phyloP scores from a whole-genome alignment of 2,113 vertebrate species.

The Hypocryptadius cinnamomeus region DNA sequence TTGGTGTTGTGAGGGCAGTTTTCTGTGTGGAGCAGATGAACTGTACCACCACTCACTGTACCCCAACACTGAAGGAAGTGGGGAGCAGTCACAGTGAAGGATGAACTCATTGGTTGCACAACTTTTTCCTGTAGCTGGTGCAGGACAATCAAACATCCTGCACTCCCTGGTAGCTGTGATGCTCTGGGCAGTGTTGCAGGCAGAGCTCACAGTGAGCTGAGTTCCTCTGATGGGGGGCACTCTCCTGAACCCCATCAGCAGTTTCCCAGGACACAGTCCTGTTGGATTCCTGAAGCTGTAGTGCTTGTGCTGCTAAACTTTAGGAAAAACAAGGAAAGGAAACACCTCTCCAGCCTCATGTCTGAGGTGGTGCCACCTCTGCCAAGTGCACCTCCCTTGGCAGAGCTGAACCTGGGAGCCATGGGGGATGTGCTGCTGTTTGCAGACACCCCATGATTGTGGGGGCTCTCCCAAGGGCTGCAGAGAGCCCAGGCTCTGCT shows the following conservation, averaged over 20 bases:
- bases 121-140: background rate
- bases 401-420: background rate
- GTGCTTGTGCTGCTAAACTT: background rate
- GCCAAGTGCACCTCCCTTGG: background rate
- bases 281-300: background rate
- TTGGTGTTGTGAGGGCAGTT: background rate
- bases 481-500: background rate
- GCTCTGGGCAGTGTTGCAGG: background rate
- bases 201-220: background rate
- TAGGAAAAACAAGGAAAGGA: background rate
- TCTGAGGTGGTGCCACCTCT: background rate
- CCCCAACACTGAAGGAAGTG: fast-evolving
- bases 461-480: background rate
- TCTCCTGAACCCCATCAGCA: background rate
- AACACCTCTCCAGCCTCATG: fast-evolving
- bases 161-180: background rate
- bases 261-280: background rate
- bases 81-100: background rate
- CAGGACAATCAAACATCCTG: background rate
- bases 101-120: background rate
- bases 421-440: background rate
- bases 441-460: background rate
- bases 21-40: background rate
- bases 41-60: background rate
- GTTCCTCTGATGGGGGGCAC: background rate